Evolutionary conservation across 2,888 invertebrate species (phyloP), one percentile per base, ranked within the genome.

Genomic region (Volucella inflata): DNA sequence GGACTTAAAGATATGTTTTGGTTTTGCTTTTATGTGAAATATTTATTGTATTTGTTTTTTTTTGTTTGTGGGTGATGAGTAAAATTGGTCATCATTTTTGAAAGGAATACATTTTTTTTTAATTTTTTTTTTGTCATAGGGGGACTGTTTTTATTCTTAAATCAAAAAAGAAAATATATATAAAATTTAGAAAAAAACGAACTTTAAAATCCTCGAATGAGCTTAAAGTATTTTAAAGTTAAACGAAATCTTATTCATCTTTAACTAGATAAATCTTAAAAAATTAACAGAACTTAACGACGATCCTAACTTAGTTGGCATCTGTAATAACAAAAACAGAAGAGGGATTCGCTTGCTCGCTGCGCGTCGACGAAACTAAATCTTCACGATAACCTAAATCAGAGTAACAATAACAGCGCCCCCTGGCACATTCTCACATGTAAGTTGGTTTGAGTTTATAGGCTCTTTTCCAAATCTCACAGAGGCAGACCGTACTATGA

Each of bases 401-500:
- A 85, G 85, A 85, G 10, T 85, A 85, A 85, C 85, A 85, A 76
- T 77, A 81, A 85, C 81, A 85, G 91, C 91, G 91, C 91, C 90
- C 91, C 88, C 91, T 91, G 88, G 91, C 91, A 89, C 90, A 90
- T 89, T 92, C 91, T 92, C 95, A 96, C 96, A 96, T 96, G 90
- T 96, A 96, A 90, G 96, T 95, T 1, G 96, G 96, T 90, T 97
- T 97, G 90, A 97, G 96, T 93, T 98, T 98, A 92, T 98, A 98
- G 8, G 98, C 97, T 88, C 96, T 94, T 92, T 98, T 98, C 98
- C 98, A 98, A 89, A 98, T 97, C 92, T 98, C 98, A 91, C 98
- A 98, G 78, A 98, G 93, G 90, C 98, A 98, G 1, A 98, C 98
- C 0, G 98, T 98, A 53, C 98, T 98, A 91, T 98, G 98, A 92